Evolutionary conservation across 1,140 invertebrate species (phyloP), one percentile per base, ranked within the genome.

Genomic region (Pseudoatta argentina): DNA sequence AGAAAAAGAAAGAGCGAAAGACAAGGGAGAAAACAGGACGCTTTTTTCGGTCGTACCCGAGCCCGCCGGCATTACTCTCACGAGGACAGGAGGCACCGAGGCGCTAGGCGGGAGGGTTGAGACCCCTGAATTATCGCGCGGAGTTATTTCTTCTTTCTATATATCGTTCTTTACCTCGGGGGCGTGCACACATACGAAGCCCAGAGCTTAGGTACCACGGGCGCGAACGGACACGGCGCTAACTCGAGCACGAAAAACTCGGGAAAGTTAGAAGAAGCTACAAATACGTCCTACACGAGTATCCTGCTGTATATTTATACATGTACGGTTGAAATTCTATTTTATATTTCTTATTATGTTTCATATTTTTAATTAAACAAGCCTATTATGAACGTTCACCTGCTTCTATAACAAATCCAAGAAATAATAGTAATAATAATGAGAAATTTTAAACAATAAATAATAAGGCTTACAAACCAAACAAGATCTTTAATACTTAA

Each of bases 71-170:
- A 48, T 75, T 85, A 78, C 75, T 85, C 87, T 86, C 78, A 61
- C 69, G 63, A 69, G 53, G 44, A 71, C 78, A 86, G 86, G 75
- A 89, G 88, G 75, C 81, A 83, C 71, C 63, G 81, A 39, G 61
- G 71, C 44, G 67, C 72, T 81, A 66, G 81, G 79, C 82, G 82
- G 66, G 83, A 76, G 66, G 64, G 78, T 63, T 57, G 72, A 63
- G 82, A 87, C 67, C 67, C 48, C 86, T 89, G 88, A 93, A 91
- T 93, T 92, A 92, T 93, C 89, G 88, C 75, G 48, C 64, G 57
- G 81, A 87, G 88, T 91, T 91, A 81, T 91, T 91, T 90, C 88
- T 86, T 87, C 88, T 87, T 91, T 86, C 76, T 81, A 59, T 63
- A 64, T 79, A 48, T 71, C 69, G 86, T 87, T 64, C 69, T 87